phyloP scores from a whole-genome alignment of 2,888 invertebrate genomes.

The Crepidodera aurea region DNA sequence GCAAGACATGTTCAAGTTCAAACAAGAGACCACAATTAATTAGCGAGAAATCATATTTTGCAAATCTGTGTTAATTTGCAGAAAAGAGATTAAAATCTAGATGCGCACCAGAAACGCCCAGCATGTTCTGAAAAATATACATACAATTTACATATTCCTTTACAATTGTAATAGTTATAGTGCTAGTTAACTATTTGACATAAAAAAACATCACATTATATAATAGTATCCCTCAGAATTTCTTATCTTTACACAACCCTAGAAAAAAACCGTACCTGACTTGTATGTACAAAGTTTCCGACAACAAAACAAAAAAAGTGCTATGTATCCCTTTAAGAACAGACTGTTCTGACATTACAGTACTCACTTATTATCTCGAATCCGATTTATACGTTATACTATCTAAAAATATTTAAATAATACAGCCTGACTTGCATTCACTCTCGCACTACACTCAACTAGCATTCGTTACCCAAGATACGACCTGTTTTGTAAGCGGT shows the following conservation, averaged over 20 bases:
- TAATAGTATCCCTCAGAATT: neutral
- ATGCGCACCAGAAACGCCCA: slow-evolving; percentile 2
- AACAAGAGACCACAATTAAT: no score
- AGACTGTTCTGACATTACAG: slow-evolving; percentile 40
- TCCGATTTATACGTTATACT: slow-evolving; percentile 43
- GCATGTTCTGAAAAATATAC: slow-evolving; percentile 10
- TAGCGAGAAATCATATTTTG: no score
- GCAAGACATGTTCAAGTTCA: no score
- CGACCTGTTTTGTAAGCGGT: slow-evolving; percentile 48
- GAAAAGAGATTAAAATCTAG: neutral
- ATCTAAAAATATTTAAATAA: slow-evolving; percentile 54
- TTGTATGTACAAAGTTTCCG: slow-evolving; percentile 7
- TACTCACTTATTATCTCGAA: slow-evolving; percentile 47
- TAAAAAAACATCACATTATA: slow-evolving; percentile 3
- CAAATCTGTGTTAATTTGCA: no score
- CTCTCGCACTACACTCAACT: slow-evolving; percentile 44
- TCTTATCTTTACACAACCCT: neutral
- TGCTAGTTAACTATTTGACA: slow-evolving; percentile 5
- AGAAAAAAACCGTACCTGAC: neutral
- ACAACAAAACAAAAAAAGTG: neutral
- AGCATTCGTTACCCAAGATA: slow-evolving; percentile 39
- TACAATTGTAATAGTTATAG: slow-evolving; percentile 2
- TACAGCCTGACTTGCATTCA: slow-evolving; percentile 60
- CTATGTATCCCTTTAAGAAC: slow-evolving; percentile 9
- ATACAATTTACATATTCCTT: slow-evolving; percentile 4